These are phyloP conservation scores for Hipposideros armiger DNA, from an alignment of 2,113 vertebrate species.

Conservation along the genomic window DNA sequence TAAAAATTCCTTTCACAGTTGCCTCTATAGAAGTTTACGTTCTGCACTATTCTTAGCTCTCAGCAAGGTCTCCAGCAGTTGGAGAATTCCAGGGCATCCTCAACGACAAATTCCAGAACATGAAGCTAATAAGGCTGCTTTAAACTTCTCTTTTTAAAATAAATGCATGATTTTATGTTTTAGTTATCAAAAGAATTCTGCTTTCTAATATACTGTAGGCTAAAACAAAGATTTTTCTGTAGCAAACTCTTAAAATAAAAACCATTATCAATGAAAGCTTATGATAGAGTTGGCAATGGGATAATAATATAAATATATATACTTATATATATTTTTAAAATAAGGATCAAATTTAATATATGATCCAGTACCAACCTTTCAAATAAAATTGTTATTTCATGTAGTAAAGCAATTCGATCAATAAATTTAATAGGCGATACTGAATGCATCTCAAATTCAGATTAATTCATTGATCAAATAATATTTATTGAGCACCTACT, in stretches of 20 bases:
- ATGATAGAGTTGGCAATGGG: not conserved
- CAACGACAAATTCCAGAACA: constrained; percentile 70
- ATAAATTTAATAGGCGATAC: not conserved
- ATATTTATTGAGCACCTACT: not conserved
- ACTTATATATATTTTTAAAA: not conserved
- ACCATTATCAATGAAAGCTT: not conserved
- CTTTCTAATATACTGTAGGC: not conserved
- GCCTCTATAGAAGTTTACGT: constrained; percentile 74
- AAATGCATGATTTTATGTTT: constrained; percentile 33
- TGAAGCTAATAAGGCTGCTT: constrained; percentile 54
- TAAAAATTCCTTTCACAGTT: constrained; percentile 85
- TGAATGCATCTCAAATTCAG: constrained; percentile 27
- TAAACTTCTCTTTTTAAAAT: constrained; percentile 58
- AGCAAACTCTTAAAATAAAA: constrained; percentile 45
- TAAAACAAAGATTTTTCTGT: constrained; percentile 7
- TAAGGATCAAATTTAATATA: not conserved
- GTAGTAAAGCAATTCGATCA: not conserved
- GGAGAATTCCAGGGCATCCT: constrained; percentile 78
- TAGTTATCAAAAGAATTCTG: not conserved
- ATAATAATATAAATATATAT: not conserved
- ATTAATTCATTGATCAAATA: constrained; percentile 22
- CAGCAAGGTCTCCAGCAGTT: constrained; percentile 77
- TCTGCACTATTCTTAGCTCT: constrained; percentile 85
- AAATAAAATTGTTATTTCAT: not conserved
- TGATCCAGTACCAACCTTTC: not conserved